Percentiles rank a stretch among this genome's conserved stretches.
Evolutionary conservation across 1,140 invertebrate species (phyloP).

Genomic region (Ephestia elutella): DNA sequence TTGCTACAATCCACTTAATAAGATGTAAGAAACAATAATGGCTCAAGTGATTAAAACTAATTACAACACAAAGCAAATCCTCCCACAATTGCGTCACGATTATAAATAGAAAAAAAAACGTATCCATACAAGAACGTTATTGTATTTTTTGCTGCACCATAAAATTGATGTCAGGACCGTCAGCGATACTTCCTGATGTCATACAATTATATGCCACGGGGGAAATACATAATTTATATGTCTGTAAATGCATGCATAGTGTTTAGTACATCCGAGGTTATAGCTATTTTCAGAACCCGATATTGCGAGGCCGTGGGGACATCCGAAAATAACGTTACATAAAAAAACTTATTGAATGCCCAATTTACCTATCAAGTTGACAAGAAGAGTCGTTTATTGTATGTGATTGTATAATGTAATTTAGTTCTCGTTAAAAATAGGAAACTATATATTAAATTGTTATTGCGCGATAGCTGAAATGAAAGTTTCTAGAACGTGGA

Average conservation of each 20-base stretch:
- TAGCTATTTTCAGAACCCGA: neutral
- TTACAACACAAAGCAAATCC: neutral
- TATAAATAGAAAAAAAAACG: neutral
- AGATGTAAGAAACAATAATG: no score
- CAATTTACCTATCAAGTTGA: neutral
- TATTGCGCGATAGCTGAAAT: no score
- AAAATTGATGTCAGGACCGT: neutral
- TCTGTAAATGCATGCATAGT: neutral
- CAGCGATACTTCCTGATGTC: neutral
- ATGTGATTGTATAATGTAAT: neutral
- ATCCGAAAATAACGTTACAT: neutral
- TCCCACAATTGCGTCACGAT: neutral
- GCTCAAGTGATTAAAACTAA: neutral
- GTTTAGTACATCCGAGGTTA: neutral
- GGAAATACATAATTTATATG: neutral
- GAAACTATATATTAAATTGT: neutral
- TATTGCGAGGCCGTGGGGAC: neutral
- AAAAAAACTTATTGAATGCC: neutral
- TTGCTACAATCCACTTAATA: no score
- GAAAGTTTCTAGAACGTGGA: no score
- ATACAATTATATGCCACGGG: neutral
- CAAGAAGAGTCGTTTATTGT: neutral
- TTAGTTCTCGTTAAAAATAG: no score
- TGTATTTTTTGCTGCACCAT: conserved; percentile 1
- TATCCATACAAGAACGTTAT: neutral